Evolutionary conservation across 2,113 vertebrate genomes (phyloP).

Genomic region (Callionymus lyra): DNA sequence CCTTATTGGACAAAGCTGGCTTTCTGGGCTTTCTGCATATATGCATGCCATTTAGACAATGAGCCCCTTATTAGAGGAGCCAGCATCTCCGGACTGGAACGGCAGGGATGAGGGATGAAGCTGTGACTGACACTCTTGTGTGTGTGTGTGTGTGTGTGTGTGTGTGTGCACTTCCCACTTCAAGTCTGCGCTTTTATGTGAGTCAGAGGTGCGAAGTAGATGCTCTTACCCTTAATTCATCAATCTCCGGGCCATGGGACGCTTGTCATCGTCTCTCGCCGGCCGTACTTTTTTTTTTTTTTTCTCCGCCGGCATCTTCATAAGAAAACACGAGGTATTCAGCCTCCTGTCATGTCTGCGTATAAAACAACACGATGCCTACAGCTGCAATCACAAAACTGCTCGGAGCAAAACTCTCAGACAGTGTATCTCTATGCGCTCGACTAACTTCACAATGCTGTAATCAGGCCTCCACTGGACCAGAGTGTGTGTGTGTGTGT

Average conservation of each 20-base stretch:
- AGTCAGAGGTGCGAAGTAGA: conserved; percentile 43
- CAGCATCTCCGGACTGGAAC: conserved; percentile 42
- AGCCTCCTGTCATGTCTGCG: conserved; percentile 22
- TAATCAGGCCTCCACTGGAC: conserved; percentile 35
- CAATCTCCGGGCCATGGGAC: conserved; percentile 27
- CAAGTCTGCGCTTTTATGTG: conserved; percentile 21
- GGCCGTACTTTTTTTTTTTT: too few species aligned
- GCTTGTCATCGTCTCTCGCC: not conserved
- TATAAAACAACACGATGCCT: conserved; percentile 15
- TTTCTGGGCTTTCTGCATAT: conserved; percentile 66
- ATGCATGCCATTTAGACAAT: conserved; percentile 66
- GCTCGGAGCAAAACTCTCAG: conserved; percentile 34
- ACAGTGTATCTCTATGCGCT: conserved; percentile 36
- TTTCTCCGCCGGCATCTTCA: too few species aligned
- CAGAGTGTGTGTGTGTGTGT: conserved; percentile 9
- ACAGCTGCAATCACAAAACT: conserved; percentile 33
- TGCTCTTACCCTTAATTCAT: conserved; percentile 36
- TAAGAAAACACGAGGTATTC: not conserved
- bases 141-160: conserved; percentile 9
- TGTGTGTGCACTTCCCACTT: conserved; percentile 27
- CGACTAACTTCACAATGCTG: conserved; percentile 53
- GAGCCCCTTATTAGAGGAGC: conserved; percentile 59
- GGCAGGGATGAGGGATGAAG: conserved; percentile 39
- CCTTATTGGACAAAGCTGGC: conserved; percentile 67
- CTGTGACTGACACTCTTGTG: conserved; percentile 48